These are phyloP conservation scores for Oenanthe melanoleuca DNA, from an alignment of 2,113 vertebrate genomes.

Conservation along the genomic window DNA sequence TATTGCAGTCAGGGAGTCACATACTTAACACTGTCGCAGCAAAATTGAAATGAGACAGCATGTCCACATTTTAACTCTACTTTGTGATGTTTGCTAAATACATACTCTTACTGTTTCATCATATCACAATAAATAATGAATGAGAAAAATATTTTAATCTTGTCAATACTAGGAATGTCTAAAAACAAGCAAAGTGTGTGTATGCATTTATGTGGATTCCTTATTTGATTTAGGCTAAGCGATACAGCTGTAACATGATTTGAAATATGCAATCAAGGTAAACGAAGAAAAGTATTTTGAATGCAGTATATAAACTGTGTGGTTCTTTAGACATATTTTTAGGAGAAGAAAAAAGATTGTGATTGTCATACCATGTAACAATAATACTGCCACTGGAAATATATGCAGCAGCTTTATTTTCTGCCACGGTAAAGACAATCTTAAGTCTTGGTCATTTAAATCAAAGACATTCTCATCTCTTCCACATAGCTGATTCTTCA, in stretches of 20 bases:
- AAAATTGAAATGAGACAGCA: slow-evolving; percentile 21
- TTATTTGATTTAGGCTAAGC: slow-evolving; percentile 74
- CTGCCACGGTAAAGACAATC: slow-evolving; percentile 6
- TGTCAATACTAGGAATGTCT: slow-evolving; percentile 40
- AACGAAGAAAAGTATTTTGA: slow-evolving; percentile 77
- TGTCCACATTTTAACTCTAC: slow-evolving; percentile 36
- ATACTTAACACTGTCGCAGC: slow-evolving; percentile 55
- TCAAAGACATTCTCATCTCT: slow-evolving; percentile 39
- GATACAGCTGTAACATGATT: slow-evolving; percentile 73
- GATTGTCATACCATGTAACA: slow-evolving; percentile 32
- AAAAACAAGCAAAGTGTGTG: slow-evolving; percentile 29
- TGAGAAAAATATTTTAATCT: slow-evolving; percentile 64
- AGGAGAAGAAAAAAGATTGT: not conserved
- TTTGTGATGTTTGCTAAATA: slow-evolving; percentile 53
- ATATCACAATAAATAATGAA: slow-evolving; percentile 45
- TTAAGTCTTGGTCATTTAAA: slow-evolving; percentile 60
- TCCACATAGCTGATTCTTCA: slow-evolving; percentile 35
- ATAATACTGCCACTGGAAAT: slow-evolving; percentile 42
- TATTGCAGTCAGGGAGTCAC: slow-evolving; percentile 42
- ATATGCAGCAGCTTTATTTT: slow-evolving; percentile 55
- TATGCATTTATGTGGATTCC: slow-evolving; percentile 49
- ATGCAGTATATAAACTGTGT: slow-evolving; percentile 67
- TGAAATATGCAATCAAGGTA: slow-evolving; percentile 77
- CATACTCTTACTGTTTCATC: not conserved
- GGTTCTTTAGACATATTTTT: slow-evolving; percentile 59